Evolutionary conservation across 2,888 invertebrate genomes (phyloP).

Genomic region (Crocallis elinguaria): DNA sequence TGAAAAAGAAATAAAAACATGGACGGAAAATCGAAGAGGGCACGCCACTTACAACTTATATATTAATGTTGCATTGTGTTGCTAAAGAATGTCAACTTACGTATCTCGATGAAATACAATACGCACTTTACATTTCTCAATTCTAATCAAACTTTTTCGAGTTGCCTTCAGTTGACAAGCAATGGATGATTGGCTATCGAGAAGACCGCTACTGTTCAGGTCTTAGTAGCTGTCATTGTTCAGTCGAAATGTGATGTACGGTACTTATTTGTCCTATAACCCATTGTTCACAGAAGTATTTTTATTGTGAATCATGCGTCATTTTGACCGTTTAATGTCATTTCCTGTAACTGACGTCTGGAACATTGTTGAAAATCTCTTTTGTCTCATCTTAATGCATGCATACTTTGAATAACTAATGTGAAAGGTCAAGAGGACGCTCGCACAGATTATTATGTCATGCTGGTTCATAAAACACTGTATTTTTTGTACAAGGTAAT

Average conservation of each 20-base stretch:
- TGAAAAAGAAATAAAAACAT: background rate
- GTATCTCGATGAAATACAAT: background rate
- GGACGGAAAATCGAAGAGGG: too few species aligned
- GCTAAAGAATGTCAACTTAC: background rate
- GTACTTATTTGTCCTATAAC: slow-evolving; percentile 40
- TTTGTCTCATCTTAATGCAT: slow-evolving; percentile 6
- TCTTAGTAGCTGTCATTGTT: slow-evolving; percentile 8
- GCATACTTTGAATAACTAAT: background rate
- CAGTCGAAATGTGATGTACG: slow-evolving; percentile 43
- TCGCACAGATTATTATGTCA: background rate
- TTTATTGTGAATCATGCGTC: slow-evolving; percentile 24
- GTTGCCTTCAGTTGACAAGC: background rate
- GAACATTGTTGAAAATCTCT: slow-evolving; percentile 19
- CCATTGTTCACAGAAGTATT: slow-evolving; percentile 44
- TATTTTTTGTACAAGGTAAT: background rate
- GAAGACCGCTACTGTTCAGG: slow-evolving; percentile 1
- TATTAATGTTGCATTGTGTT: slow-evolving; percentile 10
- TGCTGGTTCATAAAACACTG: background rate
- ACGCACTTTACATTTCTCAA: background rate
- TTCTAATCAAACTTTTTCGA: background rate
- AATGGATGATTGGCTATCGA: background rate
- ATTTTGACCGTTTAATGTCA: slow-evolving; percentile 24
- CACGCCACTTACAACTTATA: background rate
- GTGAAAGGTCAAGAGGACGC: slow-evolving; percentile 9
- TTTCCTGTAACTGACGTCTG: slow-evolving; percentile 29